These are phyloP conservation scores for Dicyrtoma fusca DNA, from an alignment of 2,888 invertebrate genomes.

Conservation along the genomic window DNA sequence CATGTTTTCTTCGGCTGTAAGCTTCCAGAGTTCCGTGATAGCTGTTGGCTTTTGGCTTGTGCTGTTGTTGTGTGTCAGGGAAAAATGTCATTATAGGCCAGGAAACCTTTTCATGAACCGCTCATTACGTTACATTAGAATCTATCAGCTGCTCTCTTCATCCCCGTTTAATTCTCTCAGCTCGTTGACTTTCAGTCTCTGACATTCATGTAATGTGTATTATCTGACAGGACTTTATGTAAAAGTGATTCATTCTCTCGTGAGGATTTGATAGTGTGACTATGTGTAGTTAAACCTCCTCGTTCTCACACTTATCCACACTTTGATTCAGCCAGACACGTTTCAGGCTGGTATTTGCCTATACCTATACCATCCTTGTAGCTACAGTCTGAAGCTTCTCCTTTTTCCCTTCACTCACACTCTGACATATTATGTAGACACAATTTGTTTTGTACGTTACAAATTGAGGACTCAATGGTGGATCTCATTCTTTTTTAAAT, in stretches of 20 bases:
- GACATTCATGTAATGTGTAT: constrained; percentile 10
- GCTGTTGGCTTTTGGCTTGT: too few relatives aligned
- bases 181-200: constrained; percentile 20
- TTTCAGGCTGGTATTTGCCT: too few relatives aligned
- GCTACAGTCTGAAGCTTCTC: too few relatives aligned
- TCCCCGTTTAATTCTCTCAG: constrained; percentile 22
- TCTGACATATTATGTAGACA: too few relatives aligned
- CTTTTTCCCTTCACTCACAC: background rate
- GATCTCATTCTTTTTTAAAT: too few relatives aligned
- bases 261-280: constrained; percentile 16
- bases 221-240: constrained; percentile 22
- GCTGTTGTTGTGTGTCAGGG: constrained; percentile 45
- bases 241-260: constrained; percentile 25
- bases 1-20: constrained; percentile 40
- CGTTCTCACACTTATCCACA: constrained; percentile 25
- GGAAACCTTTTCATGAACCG: constrained; percentile 43
- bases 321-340: constrained; percentile 24
- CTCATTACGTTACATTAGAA: constrained; percentile 41
- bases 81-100: constrained; percentile 40
- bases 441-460: too few relatives aligned
- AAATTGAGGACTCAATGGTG: too few relatives aligned
- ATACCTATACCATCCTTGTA: too few relatives aligned
- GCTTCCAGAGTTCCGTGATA: too few relatives aligned
- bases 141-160: constrained; percentile 41
- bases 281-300: constrained; percentile 17